Evolutionary conservation across 2,888 invertebrate species (phyloP).

Genomic region (Masnerella sp.): DNA sequence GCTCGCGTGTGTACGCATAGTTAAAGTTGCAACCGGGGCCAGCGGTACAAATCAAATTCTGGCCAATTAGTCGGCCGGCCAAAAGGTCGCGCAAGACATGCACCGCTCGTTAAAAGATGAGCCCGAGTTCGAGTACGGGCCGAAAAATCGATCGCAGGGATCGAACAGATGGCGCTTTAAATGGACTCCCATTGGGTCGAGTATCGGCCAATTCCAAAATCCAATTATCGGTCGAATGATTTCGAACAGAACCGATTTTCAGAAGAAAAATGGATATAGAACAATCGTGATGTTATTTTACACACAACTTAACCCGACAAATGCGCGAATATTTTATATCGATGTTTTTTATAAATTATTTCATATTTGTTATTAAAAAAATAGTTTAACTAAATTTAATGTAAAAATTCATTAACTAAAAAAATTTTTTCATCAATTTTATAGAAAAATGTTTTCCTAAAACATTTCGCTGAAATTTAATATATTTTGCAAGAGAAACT

Average conservation of each 20-base stretch:
- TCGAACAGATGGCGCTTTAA: conserved; percentile 39
- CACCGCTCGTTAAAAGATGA: conserved; percentile 28
- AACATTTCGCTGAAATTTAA: too few species aligned
- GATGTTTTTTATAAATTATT: too few species aligned
- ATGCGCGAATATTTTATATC: too few species aligned
- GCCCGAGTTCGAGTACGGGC: too few species aligned
- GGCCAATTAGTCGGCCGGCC: conserved; percentile 27
- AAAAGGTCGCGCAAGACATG: conserved; percentile 24
- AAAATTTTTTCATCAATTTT: too few species aligned
- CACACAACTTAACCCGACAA: too few species aligned
- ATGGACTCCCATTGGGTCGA: conserved; percentile 48
- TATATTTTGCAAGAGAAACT: too few species aligned
- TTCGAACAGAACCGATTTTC: conserved; percentile 13
- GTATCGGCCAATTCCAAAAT: conserved; percentile 38
- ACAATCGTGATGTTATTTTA: too few species aligned
- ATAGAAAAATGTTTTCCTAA: too few species aligned
- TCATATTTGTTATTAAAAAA: too few species aligned
- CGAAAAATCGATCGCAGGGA: conserved; percentile 12
- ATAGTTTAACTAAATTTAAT: too few species aligned
- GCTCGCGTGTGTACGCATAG: conserved; percentile 30
- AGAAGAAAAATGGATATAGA: background rate
- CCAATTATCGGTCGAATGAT: conserved; percentile 40
- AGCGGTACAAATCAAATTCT: conserved; percentile 39
- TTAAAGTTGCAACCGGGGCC: conserved; percentile 26
- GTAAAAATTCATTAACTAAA: too few species aligned